A percentile compares a stretch with the other conserved stretches of the same genome.
These are phyloP conservation scores for Fopius arisanus DNA, from an alignment of 1,140 invertebrate genomes.

Conservation along the genomic window DNA sequence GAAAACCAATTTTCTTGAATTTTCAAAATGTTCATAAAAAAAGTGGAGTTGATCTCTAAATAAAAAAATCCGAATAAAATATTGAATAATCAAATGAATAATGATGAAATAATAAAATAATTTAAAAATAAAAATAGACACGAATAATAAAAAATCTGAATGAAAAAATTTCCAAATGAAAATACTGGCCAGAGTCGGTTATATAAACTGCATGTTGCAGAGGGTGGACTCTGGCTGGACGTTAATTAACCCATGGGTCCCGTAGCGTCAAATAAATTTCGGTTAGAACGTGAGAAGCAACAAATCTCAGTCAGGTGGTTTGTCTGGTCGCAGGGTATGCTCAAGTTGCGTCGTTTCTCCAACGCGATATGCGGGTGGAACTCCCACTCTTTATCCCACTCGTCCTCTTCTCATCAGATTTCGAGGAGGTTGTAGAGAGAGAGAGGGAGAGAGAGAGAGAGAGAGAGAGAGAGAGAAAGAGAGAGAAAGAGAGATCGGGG, in stretches of 20 bases:
- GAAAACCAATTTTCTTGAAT: too few relatives aligned
- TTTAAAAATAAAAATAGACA: too few relatives aligned
- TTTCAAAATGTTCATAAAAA: too few relatives aligned
- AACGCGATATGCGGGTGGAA: constrained; percentile 3
- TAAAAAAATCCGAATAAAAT: too few relatives aligned
- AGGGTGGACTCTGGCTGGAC: constrained; percentile 35
- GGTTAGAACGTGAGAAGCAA: constrained; percentile 66
- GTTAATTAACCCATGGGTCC: constrained; percentile 60
- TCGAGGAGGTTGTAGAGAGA: not conserved
- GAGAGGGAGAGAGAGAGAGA: too few relatives aligned
- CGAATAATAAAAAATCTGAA: not conserved
- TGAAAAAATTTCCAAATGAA: too few relatives aligned
- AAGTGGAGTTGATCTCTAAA: too few relatives aligned
- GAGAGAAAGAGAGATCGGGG: too few relatives aligned
- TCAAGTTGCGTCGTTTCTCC: constrained; percentile 23
- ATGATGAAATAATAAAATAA: too few relatives aligned
- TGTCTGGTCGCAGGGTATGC: constrained; percentile 44
- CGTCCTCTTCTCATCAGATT: not conserved
- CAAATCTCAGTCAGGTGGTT: constrained; percentile 65
- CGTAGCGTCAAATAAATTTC: constrained; percentile 63
- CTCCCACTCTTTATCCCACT: not conserved
- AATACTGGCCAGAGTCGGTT: not conserved
- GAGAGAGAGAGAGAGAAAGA: constrained; percentile 5
- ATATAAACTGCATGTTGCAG: not conserved
- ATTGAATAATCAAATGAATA: too few relatives aligned